Percentiles rank a stretch among this genome's conserved stretches.
Evolutionary conservation across 2,888 invertebrate genomes (phyloP).

Genomic region (Exocentrus adspersus): DNA sequence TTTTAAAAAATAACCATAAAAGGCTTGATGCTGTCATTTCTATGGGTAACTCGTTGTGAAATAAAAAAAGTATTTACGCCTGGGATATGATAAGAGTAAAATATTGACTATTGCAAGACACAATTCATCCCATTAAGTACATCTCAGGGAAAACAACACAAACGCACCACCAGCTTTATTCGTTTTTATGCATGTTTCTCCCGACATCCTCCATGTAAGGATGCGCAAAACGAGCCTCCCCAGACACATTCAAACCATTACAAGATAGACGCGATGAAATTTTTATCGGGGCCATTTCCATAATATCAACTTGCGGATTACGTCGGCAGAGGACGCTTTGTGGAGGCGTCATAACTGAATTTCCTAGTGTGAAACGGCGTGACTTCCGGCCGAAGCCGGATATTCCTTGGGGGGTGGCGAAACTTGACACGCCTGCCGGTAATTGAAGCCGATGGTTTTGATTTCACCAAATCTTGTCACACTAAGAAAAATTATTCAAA

Average conservation of each 20-base stretch:
- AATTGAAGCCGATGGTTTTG: conserved; percentile 51
- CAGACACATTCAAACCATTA: conserved; percentile 30
- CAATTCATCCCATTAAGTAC: neutral
- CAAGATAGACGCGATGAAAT: conserved; percentile 30
- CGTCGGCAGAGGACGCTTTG: conserved; percentile 3
- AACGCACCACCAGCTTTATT: neutral
- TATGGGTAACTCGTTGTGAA: no score
- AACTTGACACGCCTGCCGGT: conserved; percentile 47
- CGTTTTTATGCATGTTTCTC: neutral
- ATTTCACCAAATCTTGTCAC: conserved; percentile 32
- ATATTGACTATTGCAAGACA: neutral
- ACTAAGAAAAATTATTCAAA: no score
- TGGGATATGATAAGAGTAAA: neutral
- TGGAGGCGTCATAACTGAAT: conserved; percentile 17
- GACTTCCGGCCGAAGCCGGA: conserved; percentile 37
- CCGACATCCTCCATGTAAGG: neutral
- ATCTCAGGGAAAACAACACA: neutral
- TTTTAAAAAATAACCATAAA: no score
- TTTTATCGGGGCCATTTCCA: conserved; percentile 27
- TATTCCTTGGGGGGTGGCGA: conserved; percentile 37
- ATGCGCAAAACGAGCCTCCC: neutral
- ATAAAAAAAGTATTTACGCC: no score
- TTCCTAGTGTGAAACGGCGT: conserved; percentile 34
- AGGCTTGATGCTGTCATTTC: no score
- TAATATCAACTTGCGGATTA: conserved; percentile 28